A percentile compares a stretch with the other conserved stretches of the same genome.
Evolutionary conservation across 1,140 invertebrate genomes (phyloP).

Genomic region (Drosophila teissieri): DNA sequence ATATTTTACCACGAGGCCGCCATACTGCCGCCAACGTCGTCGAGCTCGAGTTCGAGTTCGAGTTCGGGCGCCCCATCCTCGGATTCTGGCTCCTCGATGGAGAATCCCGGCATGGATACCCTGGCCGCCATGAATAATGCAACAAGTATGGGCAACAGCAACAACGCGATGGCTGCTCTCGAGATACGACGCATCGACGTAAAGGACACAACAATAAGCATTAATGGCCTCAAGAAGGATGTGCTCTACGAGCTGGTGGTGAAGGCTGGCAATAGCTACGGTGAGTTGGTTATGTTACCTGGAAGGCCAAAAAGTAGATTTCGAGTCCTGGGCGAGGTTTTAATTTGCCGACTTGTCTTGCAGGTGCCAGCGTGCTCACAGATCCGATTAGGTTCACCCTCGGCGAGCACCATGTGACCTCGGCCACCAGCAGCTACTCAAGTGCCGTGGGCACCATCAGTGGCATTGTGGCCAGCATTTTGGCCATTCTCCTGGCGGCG

Average conservation of each 20-base stretch:
- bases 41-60: conserved; percentile 18
- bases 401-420: conserved; percentile 88
- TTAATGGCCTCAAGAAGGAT: conserved; percentile 89
- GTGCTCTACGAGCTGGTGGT: conserved; percentile 91
- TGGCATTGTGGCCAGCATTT: conserved; percentile 87
- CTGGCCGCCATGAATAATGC: conserved; percentile 73
- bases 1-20: conserved; percentile 87
- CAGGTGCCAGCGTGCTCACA: conserved; percentile 90
- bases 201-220: conserved; percentile 88
- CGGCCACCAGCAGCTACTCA: conserved; percentile 86
- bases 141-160: conserved; percentile 65
- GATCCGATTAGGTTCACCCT: conserved; percentile 90
- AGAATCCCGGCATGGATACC: conserved; percentile 56
- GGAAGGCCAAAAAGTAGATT: neutral
- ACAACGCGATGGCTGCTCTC: conserved; percentile 54
- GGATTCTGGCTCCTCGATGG: conserved; percentile 47
- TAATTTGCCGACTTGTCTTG: conserved; percentile 68
- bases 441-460: conserved; percentile 88
- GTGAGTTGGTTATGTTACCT: conserved; percentile 71
- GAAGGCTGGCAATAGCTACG: conserved; percentile 91
- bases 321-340: conserved; percentile 18
- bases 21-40: conserved; percentile 65
- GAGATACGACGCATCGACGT: conserved; percentile 89
- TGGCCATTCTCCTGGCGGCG: conserved; percentile 87
- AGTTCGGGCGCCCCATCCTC: neutral